These are phyloP conservation scores for Drosophila nasuta DNA, from an alignment of 1,140 invertebrate genomes.

Conservation along the genomic window DNA sequence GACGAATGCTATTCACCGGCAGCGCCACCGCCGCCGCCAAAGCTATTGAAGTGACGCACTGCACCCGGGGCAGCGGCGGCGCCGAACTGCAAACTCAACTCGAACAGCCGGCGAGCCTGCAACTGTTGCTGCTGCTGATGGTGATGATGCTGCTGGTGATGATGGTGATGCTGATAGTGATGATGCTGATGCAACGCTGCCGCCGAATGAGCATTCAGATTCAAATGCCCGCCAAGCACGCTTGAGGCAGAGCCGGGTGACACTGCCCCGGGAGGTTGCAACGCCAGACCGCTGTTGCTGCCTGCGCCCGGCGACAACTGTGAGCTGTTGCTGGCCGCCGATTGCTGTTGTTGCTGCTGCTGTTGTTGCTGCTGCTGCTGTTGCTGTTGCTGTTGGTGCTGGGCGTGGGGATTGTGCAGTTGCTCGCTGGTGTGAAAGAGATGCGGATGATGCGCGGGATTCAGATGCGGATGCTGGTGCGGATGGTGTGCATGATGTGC, in stretches of 20 bases:
- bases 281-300: conserved; percentile 68
- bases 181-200: conserved; percentile 78
- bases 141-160: conserved; percentile 80
- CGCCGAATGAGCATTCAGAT: conserved; percentile 66
- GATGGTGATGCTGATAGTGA: conserved; percentile 79
- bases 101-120: conserved; percentile 82
- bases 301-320: conserved; percentile 70
- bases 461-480: conserved; percentile 82
- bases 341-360: conserved; percentile 49
- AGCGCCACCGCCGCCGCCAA: conserved; percentile 76
- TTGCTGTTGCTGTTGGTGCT: conserved; percentile 44
- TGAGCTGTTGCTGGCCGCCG: conserved; percentile 62
- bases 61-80: conserved; percentile 78
- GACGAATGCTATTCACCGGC: conserved; percentile 84
- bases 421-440: conserved; percentile 83
- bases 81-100: conserved; percentile 84
- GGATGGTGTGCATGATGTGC: conserved; percentile 81
- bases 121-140: conserved; percentile 84
- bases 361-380: background rate
- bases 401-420: conserved; percentile 75
- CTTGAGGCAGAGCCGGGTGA: conserved; percentile 76
- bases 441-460: conserved; percentile 84
- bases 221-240: conserved; percentile 66
- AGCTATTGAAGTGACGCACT: conserved; percentile 82
- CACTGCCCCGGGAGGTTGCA: conserved; percentile 69